These are phyloP conservation scores for Arvicanthis niloticus DNA, from an alignment of 2,113 vertebrate species.

Conservation along the genomic window DNA sequence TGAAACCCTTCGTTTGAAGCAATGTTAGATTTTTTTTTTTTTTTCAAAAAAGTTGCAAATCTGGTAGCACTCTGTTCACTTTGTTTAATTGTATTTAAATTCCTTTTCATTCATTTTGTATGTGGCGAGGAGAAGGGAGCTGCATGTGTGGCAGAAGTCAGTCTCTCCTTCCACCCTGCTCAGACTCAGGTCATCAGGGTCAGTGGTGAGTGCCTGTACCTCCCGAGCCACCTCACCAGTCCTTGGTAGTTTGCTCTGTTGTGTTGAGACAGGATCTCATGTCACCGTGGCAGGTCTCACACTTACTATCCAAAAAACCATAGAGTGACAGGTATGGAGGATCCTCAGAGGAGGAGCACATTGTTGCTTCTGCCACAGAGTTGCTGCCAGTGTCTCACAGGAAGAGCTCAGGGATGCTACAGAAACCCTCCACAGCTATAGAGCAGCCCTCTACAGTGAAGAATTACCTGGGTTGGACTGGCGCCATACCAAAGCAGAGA, in stretches of 20 bases:
- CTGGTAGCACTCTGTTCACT: background rate
- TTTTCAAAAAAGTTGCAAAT: slow-evolving; percentile 45
- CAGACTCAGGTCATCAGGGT: background rate
- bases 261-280: background rate
- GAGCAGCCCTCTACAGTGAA: background rate
- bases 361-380: background rate
- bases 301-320: too few relatives aligned
- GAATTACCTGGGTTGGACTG: background rate
- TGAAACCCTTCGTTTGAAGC: background rate
- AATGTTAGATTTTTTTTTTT: background rate
- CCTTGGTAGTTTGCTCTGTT: background rate
- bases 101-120: background rate
- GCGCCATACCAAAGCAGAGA: background rate
- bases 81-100: background rate
- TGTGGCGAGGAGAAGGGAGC: background rate
- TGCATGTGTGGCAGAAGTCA: background rate
- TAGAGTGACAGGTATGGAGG: background rate
- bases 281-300: too few relatives aligned
- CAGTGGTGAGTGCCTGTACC: background rate
- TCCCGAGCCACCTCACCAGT: too few relatives aligned
- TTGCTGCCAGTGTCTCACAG: background rate
- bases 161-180: too few relatives aligned
- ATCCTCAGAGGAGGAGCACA: background rate
- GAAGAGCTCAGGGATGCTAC: background rate
- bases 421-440: background rate